A percentile compares a stretch with the other conserved stretches of the same genome.
Conservation (phyloP, 2,113 vertebrate genomes). For the Notothenia coriiceps region DNA sequence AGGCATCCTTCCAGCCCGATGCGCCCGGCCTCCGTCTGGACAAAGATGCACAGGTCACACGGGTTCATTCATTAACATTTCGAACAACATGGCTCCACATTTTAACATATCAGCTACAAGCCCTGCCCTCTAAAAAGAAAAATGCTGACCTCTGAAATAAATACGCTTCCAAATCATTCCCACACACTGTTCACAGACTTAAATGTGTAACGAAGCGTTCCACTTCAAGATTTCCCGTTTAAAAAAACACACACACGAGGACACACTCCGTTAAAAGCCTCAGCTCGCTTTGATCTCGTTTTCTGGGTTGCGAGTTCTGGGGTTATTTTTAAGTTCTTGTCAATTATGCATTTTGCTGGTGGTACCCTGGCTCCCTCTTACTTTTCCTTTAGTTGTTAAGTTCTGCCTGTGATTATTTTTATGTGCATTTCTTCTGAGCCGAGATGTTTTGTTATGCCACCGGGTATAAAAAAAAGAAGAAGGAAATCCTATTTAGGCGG, state of each 20-base stretch:
- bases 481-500: conserved; percentile 20
- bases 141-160: conserved; percentile 18
- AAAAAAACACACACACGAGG: background rate
- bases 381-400: conserved; percentile 40
- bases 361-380: conserved; percentile 43
- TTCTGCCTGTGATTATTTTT: conserved; percentile 29
- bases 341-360: conserved; percentile 73
- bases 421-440: conserved; percentile 23
- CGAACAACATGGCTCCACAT: conserved; percentile 3
- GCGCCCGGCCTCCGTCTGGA: conserved; percentile 97
- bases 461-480: background rate
- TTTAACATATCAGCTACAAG: background rate
- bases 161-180: background rate
- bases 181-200: conserved; percentile 1
- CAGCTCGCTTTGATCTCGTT: conserved; percentile 60
- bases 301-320: conserved; percentile 53
- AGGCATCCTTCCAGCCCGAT: conserved; percentile 98
- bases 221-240: conserved; percentile 27
- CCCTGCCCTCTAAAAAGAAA: background rate
- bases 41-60: conserved; percentile 59
- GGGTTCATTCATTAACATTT: conserved; percentile 15
- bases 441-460: conserved; percentile 37
- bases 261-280: conserved; percentile 15
- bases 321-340: conserved; percentile 73
- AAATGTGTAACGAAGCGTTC: conserved; percentile 35